Evolutionary conservation across 2,888 invertebrate genomes (phyloP).

Genomic region (Cordilura impudica): DNA sequence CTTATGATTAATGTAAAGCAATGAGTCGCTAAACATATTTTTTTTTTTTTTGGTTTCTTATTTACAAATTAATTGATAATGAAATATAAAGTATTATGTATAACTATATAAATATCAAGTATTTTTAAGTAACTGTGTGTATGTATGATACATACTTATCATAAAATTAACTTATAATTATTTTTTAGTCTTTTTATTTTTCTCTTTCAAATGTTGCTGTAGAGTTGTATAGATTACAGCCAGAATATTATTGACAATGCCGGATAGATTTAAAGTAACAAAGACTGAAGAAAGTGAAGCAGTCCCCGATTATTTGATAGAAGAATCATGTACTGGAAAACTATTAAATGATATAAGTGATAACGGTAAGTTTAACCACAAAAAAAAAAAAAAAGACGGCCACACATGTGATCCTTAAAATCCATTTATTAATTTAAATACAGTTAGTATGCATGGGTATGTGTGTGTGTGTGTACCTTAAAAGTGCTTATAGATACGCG

Average conservation of each 20-base stretch:
- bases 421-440: background rate
- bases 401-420: slow-evolving; percentile 3
- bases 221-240: slow-evolving; percentile 38
- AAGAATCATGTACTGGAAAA: slow-evolving; percentile 74
- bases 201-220: background rate
- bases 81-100: background rate
- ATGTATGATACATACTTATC: too few relatives aligned
- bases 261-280: slow-evolving; percentile 76
- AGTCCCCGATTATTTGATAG: slow-evolving; percentile 70
- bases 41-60: background rate
- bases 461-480: slow-evolving; percentile 9
- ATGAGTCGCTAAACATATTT: background rate
- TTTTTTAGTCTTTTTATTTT: slow-evolving; percentile 12
- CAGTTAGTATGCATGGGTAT: background rate
- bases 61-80: too few relatives aligned
- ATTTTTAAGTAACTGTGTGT: background rate
- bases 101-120: background rate
- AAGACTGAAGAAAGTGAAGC: slow-evolving; percentile 73
- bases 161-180: background rate
- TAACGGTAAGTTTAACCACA: slow-evolving; percentile 61
- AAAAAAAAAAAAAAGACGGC: background rate
- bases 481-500: background rate
- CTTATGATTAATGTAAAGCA: too few relatives aligned
- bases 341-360: slow-evolving; percentile 72
- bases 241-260: slow-evolving; percentile 66